These are phyloP conservation scores for Apus apus DNA, from an alignment of 2,113 vertebrate species.

Conservation along the genomic window DNA sequence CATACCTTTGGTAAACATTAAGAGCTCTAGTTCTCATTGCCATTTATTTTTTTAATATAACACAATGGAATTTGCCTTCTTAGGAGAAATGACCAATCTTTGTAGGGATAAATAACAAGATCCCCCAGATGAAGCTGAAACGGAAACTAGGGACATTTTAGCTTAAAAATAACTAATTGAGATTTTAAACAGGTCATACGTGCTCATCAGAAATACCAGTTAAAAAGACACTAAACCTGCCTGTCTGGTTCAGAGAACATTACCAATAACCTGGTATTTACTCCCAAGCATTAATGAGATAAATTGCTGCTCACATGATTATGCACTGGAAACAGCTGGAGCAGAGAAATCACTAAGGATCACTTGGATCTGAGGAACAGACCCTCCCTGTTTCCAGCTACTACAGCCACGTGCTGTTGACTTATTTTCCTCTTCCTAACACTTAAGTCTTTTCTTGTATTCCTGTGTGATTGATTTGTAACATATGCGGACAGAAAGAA, in stretches of 20 bases:
- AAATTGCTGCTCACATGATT: not conserved
- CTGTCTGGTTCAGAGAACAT: not conserved
- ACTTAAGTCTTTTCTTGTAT: too few species aligned
- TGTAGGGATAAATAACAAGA: not conserved
- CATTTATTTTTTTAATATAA: not conserved
- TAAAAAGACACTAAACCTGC: not conserved
- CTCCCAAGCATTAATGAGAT: not conserved
- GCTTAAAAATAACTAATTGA: not conserved
- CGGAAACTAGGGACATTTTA: not conserved
- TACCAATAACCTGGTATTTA: not conserved
- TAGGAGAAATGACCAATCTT: not conserved
- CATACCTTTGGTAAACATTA: not conserved
- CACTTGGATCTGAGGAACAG: not conserved
- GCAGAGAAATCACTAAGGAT: not conserved
- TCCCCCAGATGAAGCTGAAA: not conserved
- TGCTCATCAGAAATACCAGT: not conserved
- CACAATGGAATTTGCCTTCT: not conserved
- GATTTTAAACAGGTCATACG: not conserved
- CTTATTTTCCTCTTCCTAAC: not conserved
- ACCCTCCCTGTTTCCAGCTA: not conserved
- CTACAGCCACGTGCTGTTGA: accelerated
- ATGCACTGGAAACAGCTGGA: not conserved
- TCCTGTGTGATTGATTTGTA: accelerated
- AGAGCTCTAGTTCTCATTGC: not conserved
- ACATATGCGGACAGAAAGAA: accelerated